Evolutionary conservation across 2,113 vertebrate species (phyloP).

Genomic region (Bufo bufo): DNA sequence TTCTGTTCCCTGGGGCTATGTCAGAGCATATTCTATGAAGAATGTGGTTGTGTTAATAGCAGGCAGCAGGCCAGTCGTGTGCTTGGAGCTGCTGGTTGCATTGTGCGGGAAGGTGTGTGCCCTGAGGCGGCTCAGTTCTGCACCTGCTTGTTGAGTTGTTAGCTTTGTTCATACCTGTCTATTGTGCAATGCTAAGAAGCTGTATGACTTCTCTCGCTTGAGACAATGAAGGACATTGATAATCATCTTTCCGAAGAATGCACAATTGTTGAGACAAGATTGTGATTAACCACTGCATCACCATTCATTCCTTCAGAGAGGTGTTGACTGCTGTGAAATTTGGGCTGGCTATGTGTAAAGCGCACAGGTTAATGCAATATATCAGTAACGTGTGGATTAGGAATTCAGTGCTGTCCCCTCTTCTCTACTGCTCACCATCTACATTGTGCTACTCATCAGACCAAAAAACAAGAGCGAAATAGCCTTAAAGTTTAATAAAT

Average conservation of each 20-base stretch:
- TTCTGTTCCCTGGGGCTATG: constrained; percentile 48
- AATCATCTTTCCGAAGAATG: constrained; percentile 36
- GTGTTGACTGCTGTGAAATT: neutral
- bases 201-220: neutral
- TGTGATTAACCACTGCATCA: constrained; percentile 37
- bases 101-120: constrained; percentile 45
- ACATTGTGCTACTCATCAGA: too few relatives aligned
- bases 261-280: constrained; percentile 26
- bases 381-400: neutral
- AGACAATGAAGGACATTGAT: constrained; percentile 54
- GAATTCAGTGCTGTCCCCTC: too few relatives aligned
- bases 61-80: constrained; percentile 60
- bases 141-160: constrained; percentile 57
- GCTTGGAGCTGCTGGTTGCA: constrained; percentile 40
- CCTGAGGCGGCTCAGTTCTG: constrained; percentile 25
- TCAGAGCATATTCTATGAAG: constrained; percentile 30
- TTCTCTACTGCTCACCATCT: too few relatives aligned
- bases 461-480: too few relatives aligned
- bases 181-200: constrained; percentile 39
- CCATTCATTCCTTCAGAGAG: neutral
- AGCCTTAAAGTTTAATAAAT: too few relatives aligned
- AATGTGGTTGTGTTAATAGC: constrained; percentile 54
- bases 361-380: neutral
- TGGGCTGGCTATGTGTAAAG: neutral
- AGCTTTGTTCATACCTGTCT: constrained; percentile 58